Conservation (phyloP, 2,888 invertebrate species). For the Drosophila formosana region DNA sequence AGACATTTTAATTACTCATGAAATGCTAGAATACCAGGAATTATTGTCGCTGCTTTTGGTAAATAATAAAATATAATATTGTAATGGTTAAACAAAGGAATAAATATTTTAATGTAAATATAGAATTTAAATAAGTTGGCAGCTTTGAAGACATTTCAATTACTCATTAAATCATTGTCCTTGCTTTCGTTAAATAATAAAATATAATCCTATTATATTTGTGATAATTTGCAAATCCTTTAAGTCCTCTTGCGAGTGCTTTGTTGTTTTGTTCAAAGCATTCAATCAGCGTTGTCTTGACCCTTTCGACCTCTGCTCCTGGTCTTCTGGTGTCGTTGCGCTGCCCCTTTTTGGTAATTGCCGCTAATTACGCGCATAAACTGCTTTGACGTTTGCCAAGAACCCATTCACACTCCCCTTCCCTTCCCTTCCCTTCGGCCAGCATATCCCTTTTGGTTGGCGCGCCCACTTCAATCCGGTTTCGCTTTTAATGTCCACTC, state of each 20-base stretch:
- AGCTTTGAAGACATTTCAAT: too few species aligned
- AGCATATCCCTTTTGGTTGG: neutral
- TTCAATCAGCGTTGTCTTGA: constrained; percentile 35
- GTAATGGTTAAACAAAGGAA: too few species aligned
- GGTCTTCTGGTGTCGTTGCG: neutral
- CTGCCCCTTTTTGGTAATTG: constrained; percentile 59
- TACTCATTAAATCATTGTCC: too few species aligned
- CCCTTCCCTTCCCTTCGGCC: too few species aligned
- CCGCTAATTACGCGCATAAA: constrained; percentile 77
- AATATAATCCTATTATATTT: neutral
- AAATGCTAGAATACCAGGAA: too few species aligned
- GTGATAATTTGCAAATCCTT: neutral
- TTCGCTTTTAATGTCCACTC: constrained; percentile 54
- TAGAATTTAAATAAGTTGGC: too few species aligned
- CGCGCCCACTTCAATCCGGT: constrained; percentile 28
- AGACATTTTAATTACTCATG: too few species aligned
- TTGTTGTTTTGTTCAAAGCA: constrained; percentile 31
- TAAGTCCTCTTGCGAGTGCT: neutral
- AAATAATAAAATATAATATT: too few species aligned
- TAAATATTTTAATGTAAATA: too few species aligned
- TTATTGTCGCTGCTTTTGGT: too few species aligned
- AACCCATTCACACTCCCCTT: neutral
- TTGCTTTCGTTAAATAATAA: too few species aligned
- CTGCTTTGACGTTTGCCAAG: constrained; percentile 48
- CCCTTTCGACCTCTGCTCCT: constrained; percentile 15